Evolutionary conservation across 2,888 invertebrate species (phyloP), one percentile per base, ranked within the genome.

Genomic region (Limnephilus rhombicus): DNA sequence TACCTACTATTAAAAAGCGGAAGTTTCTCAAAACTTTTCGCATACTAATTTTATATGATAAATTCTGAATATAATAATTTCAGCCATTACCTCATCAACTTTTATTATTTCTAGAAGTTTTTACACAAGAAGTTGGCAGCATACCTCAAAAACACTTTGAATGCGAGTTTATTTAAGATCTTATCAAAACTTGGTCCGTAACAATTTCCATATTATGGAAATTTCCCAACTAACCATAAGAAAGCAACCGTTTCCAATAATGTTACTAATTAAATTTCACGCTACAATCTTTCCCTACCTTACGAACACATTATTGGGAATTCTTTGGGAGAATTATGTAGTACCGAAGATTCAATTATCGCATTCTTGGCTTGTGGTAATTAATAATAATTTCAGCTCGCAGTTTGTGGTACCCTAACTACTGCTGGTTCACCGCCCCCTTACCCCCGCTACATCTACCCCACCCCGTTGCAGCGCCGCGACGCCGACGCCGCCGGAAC

Each of bases 181-280:
- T 89, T 89, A 89, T 89, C 89, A 90, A 90, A 89, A 83, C 37
- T 90, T 90, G 24, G 41, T 53, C 49, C 83, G 49, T 41, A 90
- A 90, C 90, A 90, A 90, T 90, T 90, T 90, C 90, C 90, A 90
- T 90, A 90, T 45, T 90, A 90, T 90, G 90, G 82, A 90, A 90
- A 90, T 90, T 90, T 49, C 45, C 24, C 18, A 83, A 82, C 90
- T 83, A 90, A 45, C 90, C 83, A 49, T 90, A 82, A 83, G 83
- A 83, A 90, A 90, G 81, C 45, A 83, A 83, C 90, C 90, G 90
- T 83, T 83, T 83, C 90, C 83, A 90, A 90, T 90, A 90, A 90
- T 90, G 90, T 45, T 90, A 83, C 82, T 90, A 90, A 90, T 90
- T 90, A 90, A 90, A 90, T 90, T 90, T 83, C 45, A 29, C 34